Base-by-base conservation (phyloP, 2,797 vertebrate species). In the Pseudochaenichthys georgianus region DNA sequence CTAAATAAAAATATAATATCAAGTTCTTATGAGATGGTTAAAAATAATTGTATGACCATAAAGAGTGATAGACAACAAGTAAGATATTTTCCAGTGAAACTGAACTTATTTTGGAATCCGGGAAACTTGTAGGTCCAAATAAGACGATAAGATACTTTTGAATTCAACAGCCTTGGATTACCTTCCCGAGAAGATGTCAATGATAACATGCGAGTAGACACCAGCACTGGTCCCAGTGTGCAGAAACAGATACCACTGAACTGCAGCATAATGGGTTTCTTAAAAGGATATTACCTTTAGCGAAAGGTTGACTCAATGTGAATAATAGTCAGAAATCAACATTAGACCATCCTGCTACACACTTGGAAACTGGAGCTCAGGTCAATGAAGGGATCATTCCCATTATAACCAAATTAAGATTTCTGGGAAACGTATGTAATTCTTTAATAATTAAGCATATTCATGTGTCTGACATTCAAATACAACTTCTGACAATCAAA, bases 291-390 rank as follows among this genome's bases (percentile, higher is more conserved):
- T 59, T 70, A 70, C 54, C 46, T 55, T 70, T 53, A 52, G 61
- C 21, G 8, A 80, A 89, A 90, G 87, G 83, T 90, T 87, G 86
- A 79, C 82, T 92, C 76, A 80, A 77, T 86, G 88, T 88, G 88
- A 93, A 78, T 64, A 77, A 84, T 73, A 57, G 81, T 83, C 85
- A 85, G 70, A 91, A 63, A 82, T 80, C 76, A 55, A 81, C 57
- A 73, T 79, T 69, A 73, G 67, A 78, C 80, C 81, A 83, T 82
- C 61, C 82, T 79, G 74, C 74, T 80, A 77, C 55, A 85, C 73
- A 71, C 74, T 83, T 65, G 75, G 84, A 90, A 91, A 88, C 75
- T 51, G 65, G 83, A 92, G 80, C 78, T 70, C 45, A 38, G 70
- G 76, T 83, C 70, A 89, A 76, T 70, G 63, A 66, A 65, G 1